Base-by-base conservation (phyloP, 2,113 vertebrate genomes). In the Cromileptes altivelis region DNA sequence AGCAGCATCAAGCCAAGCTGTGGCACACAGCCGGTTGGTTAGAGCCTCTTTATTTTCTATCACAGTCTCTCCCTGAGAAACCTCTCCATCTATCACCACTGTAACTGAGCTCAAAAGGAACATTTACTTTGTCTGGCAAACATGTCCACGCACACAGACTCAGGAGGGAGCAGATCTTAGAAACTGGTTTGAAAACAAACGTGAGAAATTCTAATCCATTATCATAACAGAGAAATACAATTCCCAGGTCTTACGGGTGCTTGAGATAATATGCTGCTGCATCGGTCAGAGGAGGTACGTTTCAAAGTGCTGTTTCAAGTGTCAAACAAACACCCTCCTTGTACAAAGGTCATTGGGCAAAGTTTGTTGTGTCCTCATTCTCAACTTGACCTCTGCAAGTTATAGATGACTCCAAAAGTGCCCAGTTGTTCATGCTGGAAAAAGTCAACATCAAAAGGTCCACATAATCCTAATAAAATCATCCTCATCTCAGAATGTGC, bases 121-220 rank as follows among this genome's bases (percentile, higher is more conserved):
- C 47, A 75, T 58, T 60, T 45, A 75, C 64, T 86, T 60, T 81
- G 21, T 71, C 70, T 42, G 10, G 45, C 33, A 78, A 55, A 68
- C 27, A 49, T 70, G 25, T n/a, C 53, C 18, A 13, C 53, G 63
- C 56, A 37, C 61, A 67, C 65, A 70, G 52, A 78, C 33, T 17
- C 62, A 25, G 1, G 37, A 68, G 18, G 78, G 15, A 56, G n/a
- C 42, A 58, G 7, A 42, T 70, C 14, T 61, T 53, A 37, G 18
- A 52, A 77, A 90, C 73, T 52, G 57, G 81, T 89, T 75, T 83
- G 40, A 88, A 83, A 79, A 78, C 69, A 88, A 89, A 84, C 70
- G 84, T 33, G 50, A 73, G 57, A 62, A 50, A 79, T 21, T 42
- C 7, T 18, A 30, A 70, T 4, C 53, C 25, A 52, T 81, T 42